Evolutionary conservation across 2,113 vertebrate genomes (phyloP), one percentile per base, ranked within the genome.

Genomic region (Platycercus adscitus): DNA sequence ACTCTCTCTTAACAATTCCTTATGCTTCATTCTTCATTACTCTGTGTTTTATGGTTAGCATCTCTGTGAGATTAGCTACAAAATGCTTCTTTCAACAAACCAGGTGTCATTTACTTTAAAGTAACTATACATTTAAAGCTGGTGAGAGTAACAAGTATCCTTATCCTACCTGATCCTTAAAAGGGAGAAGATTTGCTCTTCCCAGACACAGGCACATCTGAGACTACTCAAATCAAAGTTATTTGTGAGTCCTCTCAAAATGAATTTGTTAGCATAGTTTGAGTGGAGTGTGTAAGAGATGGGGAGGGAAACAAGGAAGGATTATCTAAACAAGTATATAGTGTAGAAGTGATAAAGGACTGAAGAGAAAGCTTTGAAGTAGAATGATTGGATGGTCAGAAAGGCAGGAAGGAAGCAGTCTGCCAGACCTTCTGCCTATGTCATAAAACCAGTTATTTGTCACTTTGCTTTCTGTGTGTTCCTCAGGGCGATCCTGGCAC

Each of bases 401-500:
- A 96, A 76, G 96, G 96, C 60, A 79, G 91, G 75, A 98, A 99
- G 97, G 98, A 98, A 97, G 18, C 17, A 3, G 6, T 14, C 47
- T 29, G 20, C 23, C 47, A 65, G 25, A 19, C 56, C 13, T 52
- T 37, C 47, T 77, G 58, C 18, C 17, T 10, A 0, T 56, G 14
- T 46, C 60, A 52, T 66, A n/a, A 53, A 47, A 81, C 23, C 43
- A 24, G 17, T 43, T 80, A 31, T 52, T 66, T 81, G 11, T 55
- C 61, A 7, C 28, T 58, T 72, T 1, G 0, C 11, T 84, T 66
- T 88, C 33, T 91, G 1, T 93, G 56, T 95, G 15, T 86, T 93
- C 46, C 73, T 72, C 89, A 99, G 99, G 99, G 99, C 26, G 99
- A 99, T 95, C 97, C 97, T 66, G 99, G 99, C 43, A 97, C 98